Percentiles rank a stretch among this genome's conserved stretches.
Conservation (phyloP, 2,113 vertebrate species). For the Callipepla squamata region DNA sequence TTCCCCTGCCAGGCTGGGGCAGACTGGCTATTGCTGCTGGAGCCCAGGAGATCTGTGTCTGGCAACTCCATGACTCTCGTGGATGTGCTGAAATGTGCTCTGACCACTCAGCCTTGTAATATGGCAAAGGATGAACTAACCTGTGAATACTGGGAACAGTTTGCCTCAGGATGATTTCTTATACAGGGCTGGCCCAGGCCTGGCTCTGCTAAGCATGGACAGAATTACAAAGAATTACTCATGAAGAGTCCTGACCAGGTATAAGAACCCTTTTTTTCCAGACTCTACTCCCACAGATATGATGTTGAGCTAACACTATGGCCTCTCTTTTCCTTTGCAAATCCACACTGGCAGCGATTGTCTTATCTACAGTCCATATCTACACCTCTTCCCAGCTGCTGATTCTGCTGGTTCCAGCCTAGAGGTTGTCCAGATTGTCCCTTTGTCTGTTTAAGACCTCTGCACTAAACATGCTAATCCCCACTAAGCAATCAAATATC, state of each 20-base stretch:
- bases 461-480: slow-evolving; percentile 30
- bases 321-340: not conserved
- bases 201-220: not conserved
- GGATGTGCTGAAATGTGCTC: not conserved
- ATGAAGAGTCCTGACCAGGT: not conserved
- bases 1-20: not conserved
- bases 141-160: not conserved
- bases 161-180: not conserved
- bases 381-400: not conserved
- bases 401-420: not conserved
- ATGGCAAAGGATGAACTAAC: not conserved
- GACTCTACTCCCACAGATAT: not conserved
- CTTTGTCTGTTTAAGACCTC: slow-evolving; percentile 47
- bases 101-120: not conserved
- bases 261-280: not conserved
- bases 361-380: not conserved
- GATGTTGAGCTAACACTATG: not conserved
- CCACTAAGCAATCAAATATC: slow-evolving; percentile 45
- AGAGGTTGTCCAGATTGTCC: slow-evolving; percentile 27
- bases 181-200: not conserved
- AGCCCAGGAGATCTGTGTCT: not conserved
- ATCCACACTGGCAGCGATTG: not conserved
- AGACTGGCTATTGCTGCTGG: not conserved
- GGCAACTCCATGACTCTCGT: not conserved
- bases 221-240: not conserved